Evolutionary conservation across 2,888 invertebrate species (phyloP).

Genomic region (Apotomis capreana): DNA sequence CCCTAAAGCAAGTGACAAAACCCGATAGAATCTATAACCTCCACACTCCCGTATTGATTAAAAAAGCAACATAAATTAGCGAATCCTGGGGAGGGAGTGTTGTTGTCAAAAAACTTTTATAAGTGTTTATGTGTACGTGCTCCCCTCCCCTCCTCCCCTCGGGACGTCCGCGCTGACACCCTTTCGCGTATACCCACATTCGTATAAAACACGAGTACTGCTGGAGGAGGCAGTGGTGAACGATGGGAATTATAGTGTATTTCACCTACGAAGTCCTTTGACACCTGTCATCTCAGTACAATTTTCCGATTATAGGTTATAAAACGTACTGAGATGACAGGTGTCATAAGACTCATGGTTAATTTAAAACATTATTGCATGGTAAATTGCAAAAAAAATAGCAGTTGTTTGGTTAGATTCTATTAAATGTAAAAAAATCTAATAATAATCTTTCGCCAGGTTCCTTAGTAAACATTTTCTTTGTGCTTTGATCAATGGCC

Average conservation of each 20-base stretch:
- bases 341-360: too few species aligned
- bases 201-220: constrained; percentile 74
- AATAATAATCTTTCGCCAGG: too few species aligned
- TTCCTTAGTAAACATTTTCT: too few species aligned
- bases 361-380: too few species aligned
- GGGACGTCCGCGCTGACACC: constrained; percentile 69
- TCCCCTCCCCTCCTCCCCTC: constrained; percentile 51
- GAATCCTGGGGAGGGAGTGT: constrained; percentile 74
- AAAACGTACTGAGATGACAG: too few species aligned
- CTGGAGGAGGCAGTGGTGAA: constrained; percentile 51
- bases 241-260: constrained; percentile 12
- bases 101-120: constrained; percentile 84
- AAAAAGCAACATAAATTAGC: constrained; percentile 84
- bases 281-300: too few species aligned
- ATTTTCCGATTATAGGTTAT: too few species aligned
- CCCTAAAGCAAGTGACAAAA: constrained; percentile 24
- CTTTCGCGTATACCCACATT: constrained; percentile 83
- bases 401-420: too few species aligned
- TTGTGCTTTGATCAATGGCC: too few species aligned
- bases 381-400: too few species aligned
- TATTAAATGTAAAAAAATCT: too few species aligned
- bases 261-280: too few species aligned
- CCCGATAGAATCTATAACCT: constrained; percentile 68
- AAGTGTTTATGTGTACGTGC: constrained; percentile 82
- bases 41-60: constrained; percentile 77